Evolutionary conservation across 2,113 vertebrate species (phyloP).

Genomic region (Todiramphus saurophagus): DNA sequence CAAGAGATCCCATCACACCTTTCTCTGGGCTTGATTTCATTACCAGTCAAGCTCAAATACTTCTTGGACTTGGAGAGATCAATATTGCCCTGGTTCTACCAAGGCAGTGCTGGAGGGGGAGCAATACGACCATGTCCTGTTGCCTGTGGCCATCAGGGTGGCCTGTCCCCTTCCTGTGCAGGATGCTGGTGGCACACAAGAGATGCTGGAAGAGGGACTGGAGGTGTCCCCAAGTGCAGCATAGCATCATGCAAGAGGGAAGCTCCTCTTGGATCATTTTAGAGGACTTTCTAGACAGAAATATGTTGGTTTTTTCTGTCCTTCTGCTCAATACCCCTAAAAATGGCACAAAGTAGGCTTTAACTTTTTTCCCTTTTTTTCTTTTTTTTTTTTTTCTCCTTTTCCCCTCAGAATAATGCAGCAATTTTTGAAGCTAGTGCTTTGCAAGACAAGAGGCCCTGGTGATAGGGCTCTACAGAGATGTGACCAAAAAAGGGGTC

Average conservation of each 20-base stretch:
- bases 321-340: background rate
- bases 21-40: background rate
- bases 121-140: background rate
- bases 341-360: background rate
- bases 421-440: background rate
- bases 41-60: background rate
- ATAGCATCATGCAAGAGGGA: background rate
- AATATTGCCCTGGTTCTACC: background rate
- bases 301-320: background rate
- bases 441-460: background rate
- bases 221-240: background rate
- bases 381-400: rapidly evolving
- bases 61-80: background rate
- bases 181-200: background rate
- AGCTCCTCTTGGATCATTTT: background rate
- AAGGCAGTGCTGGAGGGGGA: background rate
- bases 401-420: background rate
- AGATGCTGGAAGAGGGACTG: background rate
- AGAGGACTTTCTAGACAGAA: background rate
- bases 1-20: background rate
- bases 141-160: background rate
- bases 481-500: background rate
- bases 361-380: no score
- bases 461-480: background rate
- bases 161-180: background rate